phyloP scores from a whole-genome alignment of 2,113 vertebrate species.

The Ageneiosus marmoratus region DNA sequence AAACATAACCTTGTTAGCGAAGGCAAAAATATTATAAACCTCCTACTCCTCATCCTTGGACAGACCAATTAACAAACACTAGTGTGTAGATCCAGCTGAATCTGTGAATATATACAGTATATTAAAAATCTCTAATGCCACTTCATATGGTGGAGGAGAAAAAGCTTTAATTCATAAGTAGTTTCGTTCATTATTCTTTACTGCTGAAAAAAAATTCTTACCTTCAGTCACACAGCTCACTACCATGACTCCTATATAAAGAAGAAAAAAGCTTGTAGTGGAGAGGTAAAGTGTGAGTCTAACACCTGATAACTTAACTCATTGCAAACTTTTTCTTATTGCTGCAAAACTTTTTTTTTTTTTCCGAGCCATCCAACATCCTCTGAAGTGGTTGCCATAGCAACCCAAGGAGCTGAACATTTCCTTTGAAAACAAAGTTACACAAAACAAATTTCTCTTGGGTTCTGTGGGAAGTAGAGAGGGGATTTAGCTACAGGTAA shows the following conservation, averaged over 20 bases:
- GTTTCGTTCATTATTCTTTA: not conserved
- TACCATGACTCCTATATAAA: not conserved
- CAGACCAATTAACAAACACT: not conserved
- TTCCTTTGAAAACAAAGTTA: slow-evolving; percentile 51
- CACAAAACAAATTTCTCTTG: slow-evolving; percentile 35
- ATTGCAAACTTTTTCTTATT: slow-evolving; percentile 25
- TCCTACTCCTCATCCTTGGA: not conserved
- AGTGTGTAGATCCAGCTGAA: not conserved
- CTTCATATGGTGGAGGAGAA: not conserved
- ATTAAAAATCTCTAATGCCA: not conserved
- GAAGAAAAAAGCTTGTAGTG: not conserved
- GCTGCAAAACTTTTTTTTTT: slow-evolving; percentile 25
- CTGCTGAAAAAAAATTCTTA: not conserved
- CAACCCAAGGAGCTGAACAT: slow-evolving; percentile 44
- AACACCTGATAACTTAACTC: not conserved
- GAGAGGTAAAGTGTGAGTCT: not conserved
- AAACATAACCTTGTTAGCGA: no score
- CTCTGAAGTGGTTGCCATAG: slow-evolving; percentile 49
- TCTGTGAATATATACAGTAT: not conserved
- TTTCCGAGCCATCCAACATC: slow-evolving; percentile 1
- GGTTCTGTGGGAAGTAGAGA: slow-evolving; percentile 26
- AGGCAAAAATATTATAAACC: not conserved
- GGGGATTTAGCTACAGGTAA: slow-evolving; percentile 33
- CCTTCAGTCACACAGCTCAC: not conserved
- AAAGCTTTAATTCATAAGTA: not conserved